Percentiles rank a stretch among this genome's conserved stretches.
Evolutionary conservation across 2,113 vertebrate genomes (phyloP).

Genomic region (Esox niger): DNA sequence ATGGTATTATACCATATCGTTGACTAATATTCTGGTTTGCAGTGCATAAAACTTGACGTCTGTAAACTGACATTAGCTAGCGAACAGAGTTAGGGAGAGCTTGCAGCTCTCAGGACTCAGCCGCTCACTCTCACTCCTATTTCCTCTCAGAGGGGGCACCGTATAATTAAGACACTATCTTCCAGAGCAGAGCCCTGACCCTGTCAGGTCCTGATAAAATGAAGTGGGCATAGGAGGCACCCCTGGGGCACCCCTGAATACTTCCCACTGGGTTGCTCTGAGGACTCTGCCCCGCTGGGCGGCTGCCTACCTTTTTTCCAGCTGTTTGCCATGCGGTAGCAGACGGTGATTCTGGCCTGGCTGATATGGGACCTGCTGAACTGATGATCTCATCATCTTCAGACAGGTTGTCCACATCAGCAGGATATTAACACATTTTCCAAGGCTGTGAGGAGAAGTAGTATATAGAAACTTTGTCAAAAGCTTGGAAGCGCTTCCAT

Average conservation of each 20-base stretch:
- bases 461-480: too few relatives aligned
- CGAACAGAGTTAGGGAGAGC: too few relatives aligned
- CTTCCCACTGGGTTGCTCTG: slow-evolving; percentile 25
- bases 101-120: not conserved
- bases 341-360: not conserved
- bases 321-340: slow-evolving; percentile 18
- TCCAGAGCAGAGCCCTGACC: slow-evolving; percentile 55
- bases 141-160: slow-evolving; percentile 47
- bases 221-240: slow-evolving; percentile 29
- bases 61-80: too few relatives aligned
- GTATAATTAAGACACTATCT: slow-evolving; percentile 63
- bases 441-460: too few relatives aligned
- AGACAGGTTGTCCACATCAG: too few relatives aligned
- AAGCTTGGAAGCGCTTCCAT: too few relatives aligned
- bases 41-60: too few relatives aligned
- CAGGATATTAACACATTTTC: too few relatives aligned
- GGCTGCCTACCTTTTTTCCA: not conserved
- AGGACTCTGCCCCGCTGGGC: slow-evolving; percentile 17
- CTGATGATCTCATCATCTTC: not conserved
- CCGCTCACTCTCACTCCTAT: not conserved
- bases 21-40: too few relatives aligned
- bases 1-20: too few relatives aligned
- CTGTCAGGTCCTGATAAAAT: slow-evolving; percentile 35
- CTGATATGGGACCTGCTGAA: not conserved
- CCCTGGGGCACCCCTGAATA: slow-evolving; percentile 35